Conservation (phyloP, 92 coral and sea anemone species). For the Pocillopora grandis region DNA sequence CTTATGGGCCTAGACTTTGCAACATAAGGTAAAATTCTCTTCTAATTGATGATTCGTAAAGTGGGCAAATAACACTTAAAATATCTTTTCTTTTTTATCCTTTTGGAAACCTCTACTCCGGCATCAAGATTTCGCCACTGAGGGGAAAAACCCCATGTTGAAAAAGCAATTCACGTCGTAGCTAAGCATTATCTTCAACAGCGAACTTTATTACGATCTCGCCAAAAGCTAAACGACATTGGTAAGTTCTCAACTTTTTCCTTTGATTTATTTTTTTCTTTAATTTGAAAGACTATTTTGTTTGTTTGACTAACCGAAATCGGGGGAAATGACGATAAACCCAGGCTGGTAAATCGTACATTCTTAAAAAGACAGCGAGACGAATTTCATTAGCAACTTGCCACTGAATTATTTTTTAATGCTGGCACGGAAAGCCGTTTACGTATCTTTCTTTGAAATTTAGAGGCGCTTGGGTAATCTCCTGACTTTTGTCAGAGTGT, state of each 20-base stretch:
- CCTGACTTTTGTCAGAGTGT: too few relatives aligned
- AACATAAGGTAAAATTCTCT: neutral
- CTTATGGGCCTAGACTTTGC: neutral
- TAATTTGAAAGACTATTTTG: neutral
- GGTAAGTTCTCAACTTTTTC: conserved; percentile 8
- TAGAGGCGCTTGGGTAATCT: neutral
- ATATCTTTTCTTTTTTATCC: neutral
- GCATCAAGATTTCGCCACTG: neutral
- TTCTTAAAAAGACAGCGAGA: neutral
- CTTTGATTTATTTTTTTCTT: neutral
- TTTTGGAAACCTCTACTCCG: neutral
- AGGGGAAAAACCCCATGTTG: neutral
- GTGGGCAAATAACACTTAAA: neutral
- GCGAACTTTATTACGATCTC: neutral
- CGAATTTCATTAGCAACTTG: neutral
- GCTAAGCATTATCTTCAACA: neutral
- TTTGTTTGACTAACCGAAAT: neutral
- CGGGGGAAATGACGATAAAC: neutral
- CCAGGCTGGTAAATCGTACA: neutral
- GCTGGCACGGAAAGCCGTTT: neutral
- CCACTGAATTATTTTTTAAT: neutral
- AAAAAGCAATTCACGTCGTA: neutral
- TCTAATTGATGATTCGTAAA: neutral
- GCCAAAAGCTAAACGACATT: neutral
- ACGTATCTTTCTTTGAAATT: neutral